These are phyloP conservation scores for Idris sp. DNA, from an alignment of 1,140 invertebrate genomes.

Conservation along the genomic window DNA sequence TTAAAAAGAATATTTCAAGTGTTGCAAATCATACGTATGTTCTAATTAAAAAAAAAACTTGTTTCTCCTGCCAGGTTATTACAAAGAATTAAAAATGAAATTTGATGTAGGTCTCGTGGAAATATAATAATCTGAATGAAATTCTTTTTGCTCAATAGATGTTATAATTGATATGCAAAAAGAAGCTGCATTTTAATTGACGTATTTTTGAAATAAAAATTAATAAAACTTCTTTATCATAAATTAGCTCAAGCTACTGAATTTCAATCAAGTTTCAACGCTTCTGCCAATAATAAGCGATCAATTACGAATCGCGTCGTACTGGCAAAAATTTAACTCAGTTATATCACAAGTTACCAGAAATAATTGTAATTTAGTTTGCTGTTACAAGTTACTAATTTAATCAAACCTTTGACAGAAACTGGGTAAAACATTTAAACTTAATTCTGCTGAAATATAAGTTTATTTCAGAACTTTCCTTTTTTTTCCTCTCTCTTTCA, in stretches of 20 bases:
- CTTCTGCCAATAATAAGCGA: conserved; percentile 21
- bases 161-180: too few species aligned
- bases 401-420: conserved; percentile 42
- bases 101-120: too few species aligned
- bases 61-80: too few species aligned
- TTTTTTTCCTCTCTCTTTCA: too few species aligned
- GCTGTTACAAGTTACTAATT: conserved; percentile 49
- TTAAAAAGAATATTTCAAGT: too few species aligned
- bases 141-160: too few species aligned
- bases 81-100: too few species aligned
- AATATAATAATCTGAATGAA: too few species aligned
- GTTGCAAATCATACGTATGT: too few species aligned
- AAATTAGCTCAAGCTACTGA: background rate
- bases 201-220: conserved; percentile 1
- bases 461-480: conserved; percentile 16
- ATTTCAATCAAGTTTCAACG: conserved; percentile 14
- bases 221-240: conserved; percentile 2
- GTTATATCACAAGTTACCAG: conserved; percentile 33
- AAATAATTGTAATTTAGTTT: conserved; percentile 48
- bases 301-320: conserved; percentile 37
- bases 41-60: too few species aligned
- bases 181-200: too few species aligned
- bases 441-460: conserved; percentile 28
- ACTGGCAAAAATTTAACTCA: conserved; percentile 30
- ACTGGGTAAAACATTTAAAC: conserved; percentile 55